phyloP scores from a whole-genome alignment of 2,888 invertebrate species.

The Druceiella hillmani region DNA sequence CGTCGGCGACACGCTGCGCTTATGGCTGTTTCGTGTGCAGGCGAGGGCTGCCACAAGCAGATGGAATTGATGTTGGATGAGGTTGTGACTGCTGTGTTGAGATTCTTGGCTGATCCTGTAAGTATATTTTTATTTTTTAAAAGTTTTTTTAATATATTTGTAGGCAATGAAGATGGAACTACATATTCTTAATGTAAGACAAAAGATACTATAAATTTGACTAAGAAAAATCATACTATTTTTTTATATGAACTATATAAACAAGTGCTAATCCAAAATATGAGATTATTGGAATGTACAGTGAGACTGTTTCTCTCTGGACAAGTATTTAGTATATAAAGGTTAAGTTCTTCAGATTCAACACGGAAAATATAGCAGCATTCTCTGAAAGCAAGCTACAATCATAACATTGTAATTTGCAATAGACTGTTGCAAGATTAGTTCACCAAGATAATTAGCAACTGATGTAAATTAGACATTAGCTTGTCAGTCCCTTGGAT shows the following conservation, averaged over 20 bases:
- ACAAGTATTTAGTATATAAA: no score
- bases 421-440: slow-evolving; percentile 37
- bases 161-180: background rate
- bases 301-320: no score
- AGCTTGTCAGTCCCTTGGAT: slow-evolving; percentile 45
- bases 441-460: slow-evolving; percentile 47
- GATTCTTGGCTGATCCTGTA: slow-evolving; percentile 78
- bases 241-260: no score
- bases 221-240: no score
- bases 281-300: no score
- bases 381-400: no score
- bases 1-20: slow-evolving; percentile 92
- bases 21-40: slow-evolving; percentile 97
- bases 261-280: no score
- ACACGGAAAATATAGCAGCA: no score
- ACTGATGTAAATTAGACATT: slow-evolving; percentile 34
- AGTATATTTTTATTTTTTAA: slow-evolving; percentile 29
- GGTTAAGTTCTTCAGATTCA: no score
- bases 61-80: slow-evolving; percentile 94
- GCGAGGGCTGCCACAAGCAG: slow-evolving; percentile 97
- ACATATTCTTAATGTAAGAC: background rate
- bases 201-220: no score
- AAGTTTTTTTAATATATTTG: background rate
- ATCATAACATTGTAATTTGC: slow-evolving; percentile 28
- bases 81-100: slow-evolving; percentile 86